A percentile compares a stretch with the other conserved stretches of the same genome.
These are phyloP conservation scores for Drosophila pandora DNA, from an alignment of 1,140 invertebrate genomes.

Conservation along the genomic window DNA sequence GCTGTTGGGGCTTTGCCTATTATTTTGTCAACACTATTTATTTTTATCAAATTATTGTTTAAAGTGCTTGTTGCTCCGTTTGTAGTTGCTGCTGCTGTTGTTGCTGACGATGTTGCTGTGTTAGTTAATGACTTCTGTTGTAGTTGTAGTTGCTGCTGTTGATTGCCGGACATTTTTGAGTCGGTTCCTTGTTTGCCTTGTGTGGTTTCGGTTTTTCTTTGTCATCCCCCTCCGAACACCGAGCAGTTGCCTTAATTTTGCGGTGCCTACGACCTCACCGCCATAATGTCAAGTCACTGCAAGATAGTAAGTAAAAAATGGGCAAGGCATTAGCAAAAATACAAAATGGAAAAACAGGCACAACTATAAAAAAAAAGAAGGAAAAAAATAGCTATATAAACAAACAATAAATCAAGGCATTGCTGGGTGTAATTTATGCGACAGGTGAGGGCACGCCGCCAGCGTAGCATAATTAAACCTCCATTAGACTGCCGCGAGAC, in stretches of 20 bases:
- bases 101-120: slow-evolving; percentile 29
- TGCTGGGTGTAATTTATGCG: slow-evolving; percentile 64
- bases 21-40: slow-evolving; percentile 77
- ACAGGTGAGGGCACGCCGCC: slow-evolving; percentile 61
- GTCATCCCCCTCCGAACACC: slow-evolving; percentile 3
- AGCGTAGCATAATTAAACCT: slow-evolving; percentile 68
- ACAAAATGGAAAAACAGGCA: neutral
- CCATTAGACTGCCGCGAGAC: slow-evolving; percentile 68
- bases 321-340: slow-evolving; percentile 50
- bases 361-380: slow-evolving; percentile 3
- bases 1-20: slow-evolving; percentile 55
- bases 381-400: slow-evolving; percentile 6
- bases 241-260: slow-evolving; percentile 22
- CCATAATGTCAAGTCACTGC: slow-evolving; percentile 55
- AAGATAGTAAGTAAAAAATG: slow-evolving; percentile 42
- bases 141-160: slow-evolving; percentile 62
- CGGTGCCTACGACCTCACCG: slow-evolving; percentile 61
- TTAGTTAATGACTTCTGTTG: slow-evolving; percentile 31
- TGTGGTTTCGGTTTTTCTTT: slow-evolving; percentile 40
- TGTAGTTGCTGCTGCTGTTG: slow-evolving; percentile 40
- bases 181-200: slow-evolving; percentile 69
- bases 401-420: slow-evolving; percentile 64
- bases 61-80: slow-evolving; percentile 60
- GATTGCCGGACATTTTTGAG: slow-evolving; percentile 77
- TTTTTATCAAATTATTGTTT: slow-evolving; percentile 74